Evolutionary conservation across 2,888 invertebrate genomes (phyloP), one percentile per base, ranked within the genome.

Genomic region (Drosophila pseudotalamancana): DNA sequence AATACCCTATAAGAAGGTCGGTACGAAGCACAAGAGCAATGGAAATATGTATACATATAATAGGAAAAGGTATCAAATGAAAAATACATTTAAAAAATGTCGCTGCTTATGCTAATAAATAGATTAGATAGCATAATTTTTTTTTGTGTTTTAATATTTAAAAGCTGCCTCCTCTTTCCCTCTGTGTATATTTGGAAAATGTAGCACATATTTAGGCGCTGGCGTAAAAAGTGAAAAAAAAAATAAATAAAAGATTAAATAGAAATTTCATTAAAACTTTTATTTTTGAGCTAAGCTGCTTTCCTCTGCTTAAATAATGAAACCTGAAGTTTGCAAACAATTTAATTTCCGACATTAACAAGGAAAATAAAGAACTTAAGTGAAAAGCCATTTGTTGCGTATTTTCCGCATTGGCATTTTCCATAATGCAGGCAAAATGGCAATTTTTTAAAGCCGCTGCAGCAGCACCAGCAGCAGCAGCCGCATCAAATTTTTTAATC

Each of bases 401-500:
- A 23, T 62, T 50, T 50, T 37, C 46, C 35, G 49, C 29, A 55
- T 65, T 50, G 64, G 23, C 63, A 43, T 46, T 51, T 55, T 45
- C 42, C 54, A 61, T 66, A 64, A 70, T 70, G 69, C 70, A 48
- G 49, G 32, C 46, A 51, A 63, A 70, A 70, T 46, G 77, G 56
- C 74, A 49, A 68, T 60, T 64, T 72, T 56, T 60, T 27, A 64
- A 64, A 77, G 70, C 71, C 46, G 35, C 39, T 54, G 66, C 63
- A 11, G 43, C 11, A 37, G 31, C 27, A 37, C 19, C 27, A 35
- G 6, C 9, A 11, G 29, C 40, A 2, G 16, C 42, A 23, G 37
- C 12, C 61, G 43, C 48, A 54, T 59, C 68, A 72, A 68, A 68
- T 68, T 68, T n/a, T 72, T 57, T 59, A 72, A 72, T 72, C 72